A percentile compares a stretch with the other conserved stretches of the same genome.
These are phyloP conservation scores for Rhizoglyphus robini DNA, from an alignment of 1,140 invertebrate species.

Conservation along the genomic window DNA sequence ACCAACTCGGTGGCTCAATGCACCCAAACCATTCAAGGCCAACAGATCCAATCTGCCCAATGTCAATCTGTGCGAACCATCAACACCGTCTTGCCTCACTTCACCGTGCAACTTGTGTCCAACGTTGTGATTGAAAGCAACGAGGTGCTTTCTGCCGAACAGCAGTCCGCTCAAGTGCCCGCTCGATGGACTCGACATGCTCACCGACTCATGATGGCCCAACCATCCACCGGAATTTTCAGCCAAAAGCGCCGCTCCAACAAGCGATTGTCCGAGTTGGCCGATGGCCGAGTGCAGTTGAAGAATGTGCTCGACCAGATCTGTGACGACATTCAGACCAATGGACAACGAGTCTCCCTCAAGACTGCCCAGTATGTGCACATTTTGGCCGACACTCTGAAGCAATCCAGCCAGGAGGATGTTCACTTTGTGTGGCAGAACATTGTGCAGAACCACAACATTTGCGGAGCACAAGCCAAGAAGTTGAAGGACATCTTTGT, in stretches of 20 bases:
- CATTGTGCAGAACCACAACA: neutral
- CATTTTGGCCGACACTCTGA: neutral
- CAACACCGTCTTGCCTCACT: neutral
- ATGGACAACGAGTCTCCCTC: neutral
- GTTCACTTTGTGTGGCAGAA: slow-evolving; percentile 10
- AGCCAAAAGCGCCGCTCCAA: neutral
- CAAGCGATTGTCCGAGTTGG: neutral
- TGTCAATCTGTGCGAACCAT: neutral
- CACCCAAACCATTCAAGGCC: neutral
- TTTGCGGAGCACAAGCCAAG: slow-evolving; percentile 6
- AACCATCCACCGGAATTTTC: no score
- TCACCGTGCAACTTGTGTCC: slow-evolving; percentile 5
- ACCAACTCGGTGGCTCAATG: neutral
- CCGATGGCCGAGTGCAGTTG: neutral
- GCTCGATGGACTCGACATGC: slow-evolving; percentile 11
- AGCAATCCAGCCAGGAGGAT: neutral
- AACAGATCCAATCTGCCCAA: neutral
- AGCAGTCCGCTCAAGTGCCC: slow-evolving; percentile 7
- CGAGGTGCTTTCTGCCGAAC: neutral
- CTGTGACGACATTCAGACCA: neutral
- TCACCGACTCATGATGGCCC: neutral
- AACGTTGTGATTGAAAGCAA: neutral
- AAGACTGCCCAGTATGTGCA: slow-evolving; percentile 5
- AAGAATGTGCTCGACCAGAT: neutral
- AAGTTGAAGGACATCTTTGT: slow-evolving; percentile 18